Percentiles rank a stretch among this genome's conserved stretches.
These are phyloP conservation scores for Kryptolebias ocellatus DNA, from an alignment of 2,797 vertebrate genomes.

Conservation along the genomic window DNA sequence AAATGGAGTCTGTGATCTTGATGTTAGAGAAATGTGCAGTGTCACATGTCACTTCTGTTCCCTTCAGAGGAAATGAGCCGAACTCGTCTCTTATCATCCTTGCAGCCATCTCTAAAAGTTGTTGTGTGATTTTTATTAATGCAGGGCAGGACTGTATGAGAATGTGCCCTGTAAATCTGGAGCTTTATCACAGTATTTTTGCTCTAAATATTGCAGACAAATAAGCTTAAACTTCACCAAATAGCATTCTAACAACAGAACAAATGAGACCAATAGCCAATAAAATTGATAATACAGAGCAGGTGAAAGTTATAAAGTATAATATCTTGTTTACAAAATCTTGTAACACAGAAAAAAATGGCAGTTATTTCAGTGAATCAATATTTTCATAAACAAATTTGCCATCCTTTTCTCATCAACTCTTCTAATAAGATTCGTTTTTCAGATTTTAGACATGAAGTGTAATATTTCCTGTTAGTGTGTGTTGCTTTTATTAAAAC, in stretches of 20 bases:
- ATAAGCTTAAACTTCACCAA: slow-evolving; percentile 82
- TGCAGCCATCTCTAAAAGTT: no score
- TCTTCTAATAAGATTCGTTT: neutral
- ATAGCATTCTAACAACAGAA: slow-evolving; percentile 79
- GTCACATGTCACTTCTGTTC: neutral
- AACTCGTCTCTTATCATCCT: no score
- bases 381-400: neutral
- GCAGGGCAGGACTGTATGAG: neutral
- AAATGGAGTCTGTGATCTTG: neutral
- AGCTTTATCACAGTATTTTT: slow-evolving; percentile 67
- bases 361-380: neutral
- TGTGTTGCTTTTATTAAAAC: slow-evolving; percentile 27
- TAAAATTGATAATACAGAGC: slow-evolving; percentile 83
- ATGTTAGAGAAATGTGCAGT: neutral
- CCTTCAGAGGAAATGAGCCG: neutral
- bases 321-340: neutral
- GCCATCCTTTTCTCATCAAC: neutral
- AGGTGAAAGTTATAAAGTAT: neutral
- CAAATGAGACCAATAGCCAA: neutral
- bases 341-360: neutral
- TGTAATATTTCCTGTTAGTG: slow-evolving; percentile 14
- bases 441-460: slow-evolving; percentile 7
- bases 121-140: neutral
- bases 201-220: slow-evolving; percentile 79
- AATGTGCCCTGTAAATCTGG: slow-evolving; percentile 56